Evolutionary conservation across 2,113 vertebrate genomes (phyloP), one percentile per base, ranked within the genome.

Genomic region (Stigmatopora nigra): DNA sequence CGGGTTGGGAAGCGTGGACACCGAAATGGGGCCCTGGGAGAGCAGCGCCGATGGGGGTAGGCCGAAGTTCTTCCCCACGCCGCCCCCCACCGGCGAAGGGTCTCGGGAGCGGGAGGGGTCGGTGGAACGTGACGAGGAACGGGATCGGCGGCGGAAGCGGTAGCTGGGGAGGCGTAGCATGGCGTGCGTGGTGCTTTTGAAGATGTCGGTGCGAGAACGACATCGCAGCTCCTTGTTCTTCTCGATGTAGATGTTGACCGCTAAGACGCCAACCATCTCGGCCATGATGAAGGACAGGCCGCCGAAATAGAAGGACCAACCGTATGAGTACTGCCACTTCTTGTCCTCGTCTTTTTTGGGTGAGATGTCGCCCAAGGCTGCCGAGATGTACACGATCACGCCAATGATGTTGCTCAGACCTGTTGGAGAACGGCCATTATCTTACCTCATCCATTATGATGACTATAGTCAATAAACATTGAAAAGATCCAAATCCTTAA

Each of bases 371-470:
- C 94, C 94, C 61, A 95, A 80, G 19, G 94, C 94, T 10, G 93
- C 93, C 0, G 94, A 96, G 88, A 96, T 96, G 89, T 96, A 96
- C 72, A 96, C 94, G 45, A 96, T 96, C 78, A 96, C 93, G 8
- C 94, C 94, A 46, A 95, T 96, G 77, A 96, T 96, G 91, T 96
- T 96, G 87, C 94, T 95, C 79, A 95, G 88, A 72, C 94, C 94
- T 96, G 82, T 35, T 44, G 62, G 13, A 66, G 22, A 22, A 73
- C 51, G 20, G 12, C 19, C 1, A 5, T 31, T 31, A 31, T 31
- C 25, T 31, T 31, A n/a, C n/a, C n/a, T 31, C 25, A 31, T 31
- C 3, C 2, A 31, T 31, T 31, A 31, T 3, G 2, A 31, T 3
- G 2, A 31, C 25, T 31, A 31, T 3, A 31, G 25, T 31, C 25